phyloP scores from a whole-genome alignment of 2,797 vertebrate species.

The Falco columbarius region DNA sequence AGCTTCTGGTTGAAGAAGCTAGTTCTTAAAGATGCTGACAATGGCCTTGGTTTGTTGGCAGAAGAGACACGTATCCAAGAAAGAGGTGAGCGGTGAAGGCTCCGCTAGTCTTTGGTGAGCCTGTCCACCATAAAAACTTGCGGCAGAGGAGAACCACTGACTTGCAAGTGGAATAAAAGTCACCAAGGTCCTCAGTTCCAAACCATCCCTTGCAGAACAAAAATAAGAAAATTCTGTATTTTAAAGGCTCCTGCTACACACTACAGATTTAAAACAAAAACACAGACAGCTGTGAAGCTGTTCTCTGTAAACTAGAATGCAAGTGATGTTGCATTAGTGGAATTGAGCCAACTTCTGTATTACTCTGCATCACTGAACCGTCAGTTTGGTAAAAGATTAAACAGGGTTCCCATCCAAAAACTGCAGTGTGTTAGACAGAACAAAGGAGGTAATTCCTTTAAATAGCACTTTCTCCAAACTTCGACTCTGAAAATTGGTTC shows the following conservation, averaged over 20 bases:
- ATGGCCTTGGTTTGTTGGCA: neutral
- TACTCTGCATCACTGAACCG: neutral
- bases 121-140: neutral
- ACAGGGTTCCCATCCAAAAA: neutral
- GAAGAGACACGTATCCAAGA: neutral
- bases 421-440: neutral
- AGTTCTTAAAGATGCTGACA: neutral
- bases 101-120: neutral
- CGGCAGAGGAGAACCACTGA: neutral
- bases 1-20: neutral
- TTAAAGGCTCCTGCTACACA: neutral
- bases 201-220: neutral
- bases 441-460: neutral
- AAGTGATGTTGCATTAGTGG: neutral
- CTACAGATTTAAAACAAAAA: neutral
- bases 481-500: neutral
- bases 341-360: neutral
- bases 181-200: neutral
- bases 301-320: neutral
- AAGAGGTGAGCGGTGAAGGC: neutral
- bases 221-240: neutral
- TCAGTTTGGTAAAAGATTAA: neutral
- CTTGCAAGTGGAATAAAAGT: neutral
- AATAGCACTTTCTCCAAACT: neutral
- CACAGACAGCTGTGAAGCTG: neutral